Evolutionary conservation across 2,888 invertebrate species (phyloP).

Genomic region (Pilophorus perplexus): DNA sequence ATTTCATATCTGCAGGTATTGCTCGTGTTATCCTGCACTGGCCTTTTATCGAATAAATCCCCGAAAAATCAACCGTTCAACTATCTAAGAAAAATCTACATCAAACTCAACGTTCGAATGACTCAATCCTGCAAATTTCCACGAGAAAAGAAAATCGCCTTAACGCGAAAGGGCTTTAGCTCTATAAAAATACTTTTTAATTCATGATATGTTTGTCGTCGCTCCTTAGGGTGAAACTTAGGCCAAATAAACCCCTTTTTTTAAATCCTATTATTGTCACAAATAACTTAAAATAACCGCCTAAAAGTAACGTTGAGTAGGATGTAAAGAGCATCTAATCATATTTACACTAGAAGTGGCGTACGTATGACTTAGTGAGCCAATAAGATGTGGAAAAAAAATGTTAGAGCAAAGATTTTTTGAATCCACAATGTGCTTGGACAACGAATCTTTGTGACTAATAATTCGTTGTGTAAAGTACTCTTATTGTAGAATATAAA

Average conservation of each 20-base stretch:
- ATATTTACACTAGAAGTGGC: no score
- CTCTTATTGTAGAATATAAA: no score
- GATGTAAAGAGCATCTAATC: conserved; percentile 17
- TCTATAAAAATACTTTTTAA: conserved; percentile 26
- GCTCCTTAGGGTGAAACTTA: conserved; percentile 16
- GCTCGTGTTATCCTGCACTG: no score
- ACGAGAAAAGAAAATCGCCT: background rate
- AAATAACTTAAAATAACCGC: background rate
- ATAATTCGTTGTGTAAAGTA: no score
- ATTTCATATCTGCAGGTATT: no score
- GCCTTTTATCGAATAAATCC: no score
- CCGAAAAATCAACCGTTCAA: background rate
- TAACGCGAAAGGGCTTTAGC: background rate
- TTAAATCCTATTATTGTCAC: conserved; percentile 31
- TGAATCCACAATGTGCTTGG: no score
- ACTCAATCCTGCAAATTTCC: background rate
- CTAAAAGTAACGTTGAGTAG: conserved; percentile 12
- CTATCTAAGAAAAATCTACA: background rate
- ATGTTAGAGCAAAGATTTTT: no score
- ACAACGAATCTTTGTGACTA: no score
- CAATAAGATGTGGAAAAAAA: no score
- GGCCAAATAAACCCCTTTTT: conserved; percentile 20
- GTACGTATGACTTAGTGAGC: no score
- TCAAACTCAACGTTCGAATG: conserved; percentile 22
- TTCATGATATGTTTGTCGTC: conserved; percentile 29